Conservation (phyloP, 2,797 vertebrate genomes). For the Bucorvus abyssinicus region DNA sequence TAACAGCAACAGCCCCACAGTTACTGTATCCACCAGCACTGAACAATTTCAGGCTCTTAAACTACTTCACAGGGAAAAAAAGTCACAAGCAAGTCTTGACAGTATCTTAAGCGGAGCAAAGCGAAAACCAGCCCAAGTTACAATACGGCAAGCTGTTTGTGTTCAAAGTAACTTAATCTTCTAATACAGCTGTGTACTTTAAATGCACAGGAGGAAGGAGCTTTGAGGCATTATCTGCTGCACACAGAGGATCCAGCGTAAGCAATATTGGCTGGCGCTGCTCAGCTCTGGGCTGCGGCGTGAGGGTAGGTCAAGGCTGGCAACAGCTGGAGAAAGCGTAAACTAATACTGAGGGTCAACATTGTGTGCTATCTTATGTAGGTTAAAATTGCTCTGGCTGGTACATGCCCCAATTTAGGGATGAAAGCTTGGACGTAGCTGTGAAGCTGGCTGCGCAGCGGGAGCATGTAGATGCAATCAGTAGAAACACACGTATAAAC, state of each 20-base stretch:
- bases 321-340: neutral
- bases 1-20: neutral
- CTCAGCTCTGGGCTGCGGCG: neutral
- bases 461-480: rapidly evolving
- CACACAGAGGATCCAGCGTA: neutral
- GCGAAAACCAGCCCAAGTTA: neutral
- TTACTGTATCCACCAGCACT: neutral
- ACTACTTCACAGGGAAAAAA: neutral
- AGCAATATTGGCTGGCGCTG: neutral
- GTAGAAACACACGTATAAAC: neutral
- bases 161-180: conserved; percentile 51
- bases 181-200: conserved; percentile 22
- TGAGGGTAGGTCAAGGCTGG: neutral
- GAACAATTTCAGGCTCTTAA: conserved; percentile 9
- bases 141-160: neutral
- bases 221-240: conserved; percentile 54
- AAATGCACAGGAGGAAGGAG: conserved; percentile 46
- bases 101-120: conserved; percentile 36
- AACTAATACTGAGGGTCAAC: neutral
- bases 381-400: neutral
- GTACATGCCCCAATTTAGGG: rapidly evolving
- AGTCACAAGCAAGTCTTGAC: neutral
- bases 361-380: rapidly evolving
- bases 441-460: rapidly evolving
- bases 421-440: neutral